Conservation (phyloP, 2,113 vertebrate genomes). For the Coryphaenoides rupestris region DNA sequence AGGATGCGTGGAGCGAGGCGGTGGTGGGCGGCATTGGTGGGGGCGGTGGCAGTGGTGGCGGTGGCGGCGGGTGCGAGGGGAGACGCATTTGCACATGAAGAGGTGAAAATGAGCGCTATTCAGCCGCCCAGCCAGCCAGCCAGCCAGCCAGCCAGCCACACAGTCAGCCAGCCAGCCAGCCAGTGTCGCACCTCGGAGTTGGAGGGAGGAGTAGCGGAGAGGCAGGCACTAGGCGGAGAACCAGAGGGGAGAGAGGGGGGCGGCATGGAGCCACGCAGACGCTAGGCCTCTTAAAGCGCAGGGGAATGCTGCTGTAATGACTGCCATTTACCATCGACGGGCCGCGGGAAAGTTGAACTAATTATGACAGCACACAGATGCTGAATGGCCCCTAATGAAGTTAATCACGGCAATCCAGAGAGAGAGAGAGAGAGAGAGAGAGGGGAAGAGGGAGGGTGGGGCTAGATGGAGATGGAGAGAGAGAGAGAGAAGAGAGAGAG, state of each 20-base stretch:
- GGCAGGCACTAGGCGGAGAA: constrained; percentile 65
- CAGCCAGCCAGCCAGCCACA: constrained; percentile 23
- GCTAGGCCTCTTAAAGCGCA: constrained; percentile 59
- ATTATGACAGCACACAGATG: constrained; percentile 75
- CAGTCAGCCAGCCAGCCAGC: constrained; percentile 27
- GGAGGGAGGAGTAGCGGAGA: constrained; percentile 61
- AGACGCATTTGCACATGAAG: constrained; percentile 70
- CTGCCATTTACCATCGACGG: constrained; percentile 74
- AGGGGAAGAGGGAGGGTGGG: neutral
- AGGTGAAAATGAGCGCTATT: constrained; percentile 69
- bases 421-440: constrained; percentile 14
- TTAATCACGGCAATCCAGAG: constrained; percentile 76
- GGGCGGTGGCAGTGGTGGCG: too few species aligned
- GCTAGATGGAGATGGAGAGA: neutral
- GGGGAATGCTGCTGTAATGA: constrained; percentile 70
- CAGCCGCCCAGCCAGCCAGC: constrained; percentile 44
- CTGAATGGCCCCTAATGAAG: constrained; percentile 79
- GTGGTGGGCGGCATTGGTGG: too few species aligned
- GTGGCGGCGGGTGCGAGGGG: constrained; percentile 19
- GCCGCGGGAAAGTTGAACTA: constrained; percentile 73
- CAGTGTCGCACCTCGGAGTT: constrained; percentile 27
- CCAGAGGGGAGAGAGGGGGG: constrained; percentile 54
- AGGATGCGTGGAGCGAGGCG: constrained; percentile 63
- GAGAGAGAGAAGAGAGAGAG: neutral
- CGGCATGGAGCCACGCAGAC: constrained; percentile 57